Conservation (phyloP, 1,140 invertebrate species). For the Pseudomyrmex cubaensis region DNA sequence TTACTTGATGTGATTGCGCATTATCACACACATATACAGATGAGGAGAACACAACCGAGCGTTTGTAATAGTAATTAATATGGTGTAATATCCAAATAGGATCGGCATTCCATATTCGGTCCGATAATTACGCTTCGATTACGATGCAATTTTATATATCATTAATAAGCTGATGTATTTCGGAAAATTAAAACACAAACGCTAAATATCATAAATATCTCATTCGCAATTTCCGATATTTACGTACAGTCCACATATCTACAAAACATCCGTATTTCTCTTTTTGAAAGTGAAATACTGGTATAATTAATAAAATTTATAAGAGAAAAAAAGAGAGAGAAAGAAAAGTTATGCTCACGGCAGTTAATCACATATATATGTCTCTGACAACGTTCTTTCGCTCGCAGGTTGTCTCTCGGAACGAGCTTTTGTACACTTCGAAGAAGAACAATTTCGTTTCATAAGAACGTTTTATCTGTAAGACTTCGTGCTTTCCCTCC, state of each 20-base stretch:
- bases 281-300: constrained; percentile 5
- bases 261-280: not conserved
- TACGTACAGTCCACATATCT: not conserved
- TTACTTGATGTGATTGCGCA: constrained; percentile 52
- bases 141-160: constrained; percentile 28
- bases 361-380: constrained; percentile 1
- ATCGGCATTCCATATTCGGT: not conserved
- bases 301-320: not conserved
- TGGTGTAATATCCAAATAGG: constrained; percentile 57
- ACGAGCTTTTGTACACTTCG: not conserved
- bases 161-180: not conserved
- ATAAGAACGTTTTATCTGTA: not conserved
- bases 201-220: not conserved
- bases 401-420: not conserved
- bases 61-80: constrained; percentile 66
- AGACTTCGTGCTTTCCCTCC: not conserved
- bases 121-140: constrained; percentile 1
- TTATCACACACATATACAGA: not conserved
- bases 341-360: not conserved
- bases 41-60: not conserved
- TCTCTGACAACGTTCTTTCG: not conserved
- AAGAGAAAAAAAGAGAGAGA: too few species aligned
- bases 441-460: not conserved
- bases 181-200: not conserved
- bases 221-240: not conserved